Percentiles rank a stretch among this genome's conserved stretches.
Evolutionary conservation across 2,113 vertebrate species (phyloP).

Genomic region (Limanda limanda): DNA sequence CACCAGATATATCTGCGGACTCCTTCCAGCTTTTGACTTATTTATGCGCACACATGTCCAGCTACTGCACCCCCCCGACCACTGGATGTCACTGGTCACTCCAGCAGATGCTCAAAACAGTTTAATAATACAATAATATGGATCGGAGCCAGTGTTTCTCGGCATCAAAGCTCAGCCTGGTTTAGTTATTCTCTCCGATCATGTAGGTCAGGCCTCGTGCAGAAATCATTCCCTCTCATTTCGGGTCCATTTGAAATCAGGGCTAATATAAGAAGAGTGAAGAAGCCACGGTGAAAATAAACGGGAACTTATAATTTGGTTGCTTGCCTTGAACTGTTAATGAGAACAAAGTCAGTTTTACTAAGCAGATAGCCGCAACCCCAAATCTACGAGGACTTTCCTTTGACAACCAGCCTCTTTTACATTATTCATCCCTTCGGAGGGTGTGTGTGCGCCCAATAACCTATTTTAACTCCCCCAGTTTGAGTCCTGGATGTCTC

Average conservation of each 20-base stretch:
- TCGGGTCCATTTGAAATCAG: conserved; percentile 51
- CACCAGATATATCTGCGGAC: neutral
- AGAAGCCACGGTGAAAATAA: conserved; percentile 31
- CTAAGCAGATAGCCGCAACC: conserved; percentile 57
- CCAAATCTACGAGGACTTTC: conserved; percentile 57
- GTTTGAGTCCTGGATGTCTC: conserved; percentile 65
- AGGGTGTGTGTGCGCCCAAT: conserved; percentile 67
- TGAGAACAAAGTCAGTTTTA: conserved; percentile 58
- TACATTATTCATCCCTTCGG: conserved; percentile 81
- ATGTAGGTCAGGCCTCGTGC: conserved; percentile 65
- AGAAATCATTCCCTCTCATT: conserved; percentile 47
- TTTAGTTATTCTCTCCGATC: conserved; percentile 54
- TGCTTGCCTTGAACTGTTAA: conserved; percentile 57
- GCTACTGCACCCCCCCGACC: conserved; percentile 31
- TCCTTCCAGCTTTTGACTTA: conserved; percentile 7
- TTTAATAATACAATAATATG: conserved; percentile 69
- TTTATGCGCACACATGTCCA: conserved; percentile 34
- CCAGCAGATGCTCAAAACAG: conserved; percentile 51
- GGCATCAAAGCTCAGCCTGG: conserved; percentile 59
- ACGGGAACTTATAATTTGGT: conserved; percentile 54
- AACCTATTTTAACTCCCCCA: conserved; percentile 74
- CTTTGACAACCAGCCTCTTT: conserved; percentile 74
- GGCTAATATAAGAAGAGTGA: conserved; percentile 18
- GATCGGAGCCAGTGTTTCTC: conserved; percentile 43
- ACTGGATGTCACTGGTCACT: conserved; percentile 60